Conservation (phyloP, 2,888 invertebrate genomes). For the Steinernema scapterisci region DNA sequence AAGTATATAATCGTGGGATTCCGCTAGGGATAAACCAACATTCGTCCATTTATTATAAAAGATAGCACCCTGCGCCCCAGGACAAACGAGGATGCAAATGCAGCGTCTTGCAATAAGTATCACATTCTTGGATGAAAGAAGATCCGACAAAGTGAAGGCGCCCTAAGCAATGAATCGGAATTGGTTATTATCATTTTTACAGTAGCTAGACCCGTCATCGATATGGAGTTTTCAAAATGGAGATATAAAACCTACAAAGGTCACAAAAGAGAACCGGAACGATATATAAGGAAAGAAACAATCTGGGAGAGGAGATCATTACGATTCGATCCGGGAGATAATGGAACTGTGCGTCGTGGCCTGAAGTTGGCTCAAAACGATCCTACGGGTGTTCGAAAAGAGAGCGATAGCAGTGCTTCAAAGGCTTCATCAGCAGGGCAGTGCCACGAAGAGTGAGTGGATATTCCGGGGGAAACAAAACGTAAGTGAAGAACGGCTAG, state of each 20-base stretch:
- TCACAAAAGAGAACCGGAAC: neutral
- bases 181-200: conserved; percentile 3
- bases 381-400: neutral
- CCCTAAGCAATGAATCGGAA: neutral
- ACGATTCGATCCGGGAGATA: neutral
- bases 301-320: conserved; percentile 16
- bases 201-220: conserved; percentile 13
- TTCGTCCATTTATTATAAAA: neutral
- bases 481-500: too few species aligned
- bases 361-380: neutral
- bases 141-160: neutral
- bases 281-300: neutral
- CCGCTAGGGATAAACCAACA: too few species aligned
- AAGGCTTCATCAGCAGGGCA: conserved; percentile 7
- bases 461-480: too few species aligned
- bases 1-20: too few species aligned
- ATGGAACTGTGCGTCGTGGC: too few species aligned
- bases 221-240: conserved; percentile 9
- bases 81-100: neutral
- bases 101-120: neutral
- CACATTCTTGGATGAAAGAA: neutral
- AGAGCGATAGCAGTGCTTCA: conserved; percentile 7
- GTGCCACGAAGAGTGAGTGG: neutral
- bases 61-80: neutral
- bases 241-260: neutral